Percentiles rank a stretch among this genome's conserved stretches.
Conservation (phyloP, 2,113 vertebrate genomes). For the Polypterus bichir region DNA sequence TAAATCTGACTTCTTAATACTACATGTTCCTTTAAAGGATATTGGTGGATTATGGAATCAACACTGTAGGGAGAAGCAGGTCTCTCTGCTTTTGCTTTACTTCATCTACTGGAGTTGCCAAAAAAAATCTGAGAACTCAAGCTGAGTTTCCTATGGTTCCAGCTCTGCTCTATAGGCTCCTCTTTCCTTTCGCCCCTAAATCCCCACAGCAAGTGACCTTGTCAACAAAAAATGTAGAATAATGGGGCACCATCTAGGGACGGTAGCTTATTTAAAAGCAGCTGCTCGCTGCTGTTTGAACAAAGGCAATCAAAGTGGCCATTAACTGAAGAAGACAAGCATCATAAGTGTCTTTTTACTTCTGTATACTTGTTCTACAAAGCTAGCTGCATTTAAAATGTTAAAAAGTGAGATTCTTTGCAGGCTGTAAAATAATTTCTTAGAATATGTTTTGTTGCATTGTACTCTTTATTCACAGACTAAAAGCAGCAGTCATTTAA, state of each 20-base stretch:
- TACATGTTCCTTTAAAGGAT: constrained; percentile 51
- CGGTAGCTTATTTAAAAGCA: constrained; percentile 79
- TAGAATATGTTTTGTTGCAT: no score
- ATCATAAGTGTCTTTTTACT: constrained; percentile 46
- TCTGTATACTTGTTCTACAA: no score
- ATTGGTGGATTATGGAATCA: constrained; percentile 59
- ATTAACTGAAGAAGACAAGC: constrained; percentile 67
- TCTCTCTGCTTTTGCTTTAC: constrained; percentile 52
- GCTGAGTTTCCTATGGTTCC: constrained; percentile 61
- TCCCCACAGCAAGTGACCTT: constrained; percentile 78
- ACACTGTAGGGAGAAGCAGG: constrained; percentile 52
- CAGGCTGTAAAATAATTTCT: no score
- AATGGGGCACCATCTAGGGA: constrained; percentile 58
- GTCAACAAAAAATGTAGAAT: constrained; percentile 65
- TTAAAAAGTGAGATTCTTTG: no score
- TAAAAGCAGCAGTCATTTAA: no score
- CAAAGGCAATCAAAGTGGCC: constrained; percentile 66
- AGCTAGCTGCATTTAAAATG: no score
- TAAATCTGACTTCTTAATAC: constrained; percentile 51
- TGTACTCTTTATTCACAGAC: no score
- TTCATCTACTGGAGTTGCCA: constrained; percentile 47
- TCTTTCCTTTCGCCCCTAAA: constrained; percentile 58
- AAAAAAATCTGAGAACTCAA: constrained; percentile 60
- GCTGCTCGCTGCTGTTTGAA: constrained; percentile 77
- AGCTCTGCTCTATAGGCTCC: constrained; percentile 58